phyloP scores from a whole-genome alignment of 2,888 invertebrate species.

The Dione vanillae region DNA sequence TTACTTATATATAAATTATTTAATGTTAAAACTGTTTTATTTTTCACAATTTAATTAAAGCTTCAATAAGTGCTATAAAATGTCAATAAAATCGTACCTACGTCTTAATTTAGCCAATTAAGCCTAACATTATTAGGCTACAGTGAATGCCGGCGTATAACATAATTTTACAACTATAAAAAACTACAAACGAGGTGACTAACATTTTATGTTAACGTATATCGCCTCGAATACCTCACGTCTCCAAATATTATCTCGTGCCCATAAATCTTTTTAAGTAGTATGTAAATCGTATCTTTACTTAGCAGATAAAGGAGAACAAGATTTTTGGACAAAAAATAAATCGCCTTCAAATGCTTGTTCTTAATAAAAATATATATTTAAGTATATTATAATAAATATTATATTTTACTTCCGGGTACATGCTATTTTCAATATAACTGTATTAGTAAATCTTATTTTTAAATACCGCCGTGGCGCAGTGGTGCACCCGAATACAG shows the following conservation, averaged over 20 bases:
- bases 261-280: constrained; percentile 48
- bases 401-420: not conserved
- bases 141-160: not conserved
- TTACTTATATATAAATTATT: not conserved
- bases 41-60: not conserved
- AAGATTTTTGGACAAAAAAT: constrained; percentile 26
- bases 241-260: constrained; percentile 42
- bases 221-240: constrained; percentile 33
- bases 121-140: not conserved
- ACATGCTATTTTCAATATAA: not conserved
- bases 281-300: constrained; percentile 47
- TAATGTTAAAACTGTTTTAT: not conserved
- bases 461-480: not conserved
- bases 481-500: no score
- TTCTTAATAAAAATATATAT: constrained; percentile 5
- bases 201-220: constrained; percentile 32
- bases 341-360: not conserved
- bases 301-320: constrained; percentile 41
- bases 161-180: constrained; percentile 24
- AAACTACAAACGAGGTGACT: constrained; percentile 23
- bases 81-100: not conserved
- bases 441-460: not conserved
- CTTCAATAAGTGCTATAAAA: not conserved
- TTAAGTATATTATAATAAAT: not conserved
- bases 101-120: constrained; percentile 16